These are phyloP conservation scores for Ciconia stormi DNA, from an alignment of 2,113 vertebrate species.

Conservation along the genomic window DNA sequence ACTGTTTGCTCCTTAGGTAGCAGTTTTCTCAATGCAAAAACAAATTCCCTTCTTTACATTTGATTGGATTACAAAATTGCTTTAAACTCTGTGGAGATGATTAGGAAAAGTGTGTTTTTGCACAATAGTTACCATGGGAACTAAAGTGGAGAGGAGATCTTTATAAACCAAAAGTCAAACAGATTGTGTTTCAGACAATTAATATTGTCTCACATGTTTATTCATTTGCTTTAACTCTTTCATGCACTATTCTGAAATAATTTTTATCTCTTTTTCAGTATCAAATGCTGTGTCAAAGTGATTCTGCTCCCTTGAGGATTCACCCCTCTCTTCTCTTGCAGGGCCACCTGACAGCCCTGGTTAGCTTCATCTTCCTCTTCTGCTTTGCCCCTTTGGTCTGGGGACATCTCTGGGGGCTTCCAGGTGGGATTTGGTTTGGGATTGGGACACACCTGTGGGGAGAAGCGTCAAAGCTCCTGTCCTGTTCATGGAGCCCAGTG, in stretches of 20 bases:
- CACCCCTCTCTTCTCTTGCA: background rate
- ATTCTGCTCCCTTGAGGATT: background rate
- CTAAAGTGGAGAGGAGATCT: constrained; percentile 15
- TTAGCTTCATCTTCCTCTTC: background rate
- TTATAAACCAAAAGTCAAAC: constrained; percentile 54
- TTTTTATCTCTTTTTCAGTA: background rate
- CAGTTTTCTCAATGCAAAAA: background rate
- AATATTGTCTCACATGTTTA: constrained; percentile 44
- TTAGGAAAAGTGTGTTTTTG: constrained; percentile 27
- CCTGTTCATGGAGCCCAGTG: background rate
- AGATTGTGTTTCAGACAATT: constrained; percentile 58
- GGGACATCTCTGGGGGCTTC: background rate
- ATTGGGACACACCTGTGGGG: fast-evolving
- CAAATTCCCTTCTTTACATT: constrained; percentile 1
- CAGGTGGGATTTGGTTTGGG: background rate
- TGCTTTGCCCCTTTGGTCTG: background rate
- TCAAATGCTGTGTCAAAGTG: background rate
- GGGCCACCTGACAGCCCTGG: background rate
- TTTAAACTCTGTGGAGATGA: constrained; percentile 25
- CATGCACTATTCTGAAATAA: background rate
- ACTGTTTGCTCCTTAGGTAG: constrained; percentile 7
- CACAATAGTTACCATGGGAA: constrained; percentile 65
- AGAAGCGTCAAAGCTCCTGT: background rate
- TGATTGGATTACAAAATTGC: constrained; percentile 25
- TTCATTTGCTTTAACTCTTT: constrained; percentile 36